Base-by-base conservation (phyloP, 2,888 invertebrate species). In the Lithophane ornitopus region DNA sequence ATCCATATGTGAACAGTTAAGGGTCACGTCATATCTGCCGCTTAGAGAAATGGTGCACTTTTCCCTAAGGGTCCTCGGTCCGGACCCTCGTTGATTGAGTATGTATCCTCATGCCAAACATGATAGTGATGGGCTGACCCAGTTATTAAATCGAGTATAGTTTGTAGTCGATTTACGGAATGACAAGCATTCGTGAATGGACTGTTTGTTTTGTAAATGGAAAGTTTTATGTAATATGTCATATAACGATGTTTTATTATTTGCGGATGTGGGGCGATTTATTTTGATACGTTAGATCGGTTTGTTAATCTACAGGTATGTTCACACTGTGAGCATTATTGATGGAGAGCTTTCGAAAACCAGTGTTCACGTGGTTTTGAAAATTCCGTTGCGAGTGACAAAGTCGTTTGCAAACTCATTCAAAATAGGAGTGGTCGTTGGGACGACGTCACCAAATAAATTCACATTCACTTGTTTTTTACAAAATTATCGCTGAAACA, bases 81-180 rank as follows among this genome's bases (percentile, higher is more conserved):
- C 7, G 28, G 39, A 39, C 59, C 41, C 62, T 22, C 28, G 67
- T 49, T 80, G 82, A 82, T 84, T 80, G 80, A 80, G 82, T 70
- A 63, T 78, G 82, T 58, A 56, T 39, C 44, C 46, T 58, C 46
- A 76, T 44, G 26, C 41, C 82, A 59, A 80, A 80, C 69, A 70
- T 54, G 70, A 73, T 72, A 72, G 84, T 70, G 74, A 76, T 76
- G 71, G 63, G 14, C 39, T 54, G 81, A 84, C 82, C 81, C 22
- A 72, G 67, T 67, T 80, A 84, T 76, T 80, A 70, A 72, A 80
- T 81, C 81, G 81, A 80, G 28, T 70, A 76, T 58, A 70, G 54
- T 76, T 76, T 72, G 76, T 70, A 34, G 71, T 74, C 73, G 69
- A 81, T 83, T 78, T 70, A 62, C 46, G 39, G 14, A 79, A 73